phyloP scores from a whole-genome alignment of 1,140 invertebrate genomes.

The Portunus trituberculatus region DNA sequence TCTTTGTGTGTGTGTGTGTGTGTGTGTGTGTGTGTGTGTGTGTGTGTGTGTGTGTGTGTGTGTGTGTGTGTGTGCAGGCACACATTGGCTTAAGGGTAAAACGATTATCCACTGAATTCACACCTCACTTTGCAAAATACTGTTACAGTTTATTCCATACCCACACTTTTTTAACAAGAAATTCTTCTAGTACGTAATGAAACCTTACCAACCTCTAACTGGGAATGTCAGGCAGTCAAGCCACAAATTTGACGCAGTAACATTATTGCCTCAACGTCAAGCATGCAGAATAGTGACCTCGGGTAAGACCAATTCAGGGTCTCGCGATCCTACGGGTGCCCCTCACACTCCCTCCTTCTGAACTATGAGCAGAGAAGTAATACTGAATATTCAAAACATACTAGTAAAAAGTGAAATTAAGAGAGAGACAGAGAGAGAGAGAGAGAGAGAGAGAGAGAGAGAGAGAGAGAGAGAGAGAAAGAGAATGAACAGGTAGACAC shows the following conservation, averaged over 20 bases:
- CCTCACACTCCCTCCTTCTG: neutral
- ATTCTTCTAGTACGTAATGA: neutral
- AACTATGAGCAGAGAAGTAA: no score
- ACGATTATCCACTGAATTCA: neutral
- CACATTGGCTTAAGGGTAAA: neutral
- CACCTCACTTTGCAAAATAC: neutral
- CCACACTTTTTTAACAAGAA: neutral
- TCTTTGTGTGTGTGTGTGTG: neutral
- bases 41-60: neutral
- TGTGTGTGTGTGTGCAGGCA: no score
- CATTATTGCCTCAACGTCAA: neutral
- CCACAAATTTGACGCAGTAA: neutral
- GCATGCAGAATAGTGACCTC: neutral
- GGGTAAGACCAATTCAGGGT: neutral
- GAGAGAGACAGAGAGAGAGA: neutral
- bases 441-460: conserved; percentile 15
- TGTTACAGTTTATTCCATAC: neutral
- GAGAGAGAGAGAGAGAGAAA: conserved; percentile 10
- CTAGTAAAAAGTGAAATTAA: neutral
- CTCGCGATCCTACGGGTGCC: neutral
- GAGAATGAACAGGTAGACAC: no score
- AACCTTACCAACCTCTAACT: neutral
- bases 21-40: neutral
- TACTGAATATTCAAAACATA: no score
- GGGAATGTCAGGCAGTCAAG: neutral